Percentiles rank a stretch among this genome's conserved stretches.
phyloP scores from a whole-genome alignment of 2,797 vertebrate genomes.

The Brachymystax lenok region DNA sequence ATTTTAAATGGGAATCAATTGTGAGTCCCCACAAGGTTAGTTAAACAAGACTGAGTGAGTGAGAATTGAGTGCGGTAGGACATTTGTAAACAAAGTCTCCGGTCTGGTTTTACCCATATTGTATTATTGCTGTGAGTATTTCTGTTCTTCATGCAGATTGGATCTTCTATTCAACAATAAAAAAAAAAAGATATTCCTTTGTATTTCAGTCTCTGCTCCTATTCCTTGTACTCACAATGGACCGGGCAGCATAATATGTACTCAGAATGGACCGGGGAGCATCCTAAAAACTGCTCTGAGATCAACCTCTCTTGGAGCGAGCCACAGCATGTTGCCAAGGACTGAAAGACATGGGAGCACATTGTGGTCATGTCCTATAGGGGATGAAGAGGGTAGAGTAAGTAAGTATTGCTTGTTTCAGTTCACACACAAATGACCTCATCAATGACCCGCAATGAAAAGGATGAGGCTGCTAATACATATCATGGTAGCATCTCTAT shows the following conservation, averaged over 20 bases:
- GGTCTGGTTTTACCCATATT: slow-evolving; percentile 36
- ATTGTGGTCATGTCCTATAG: no score
- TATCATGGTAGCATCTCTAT: not conserved
- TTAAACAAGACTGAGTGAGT: not conserved
- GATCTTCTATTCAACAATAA: slow-evolving; percentile 49
- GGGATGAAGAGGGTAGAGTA: no score
- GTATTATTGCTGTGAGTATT: slow-evolving; percentile 42
- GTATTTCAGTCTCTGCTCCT: slow-evolving; percentile 3
- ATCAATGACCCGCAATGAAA: no score
- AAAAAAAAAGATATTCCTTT: slow-evolving; percentile 29
- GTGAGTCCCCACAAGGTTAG: no score
- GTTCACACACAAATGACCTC: no score
- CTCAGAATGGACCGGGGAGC: not conserved
- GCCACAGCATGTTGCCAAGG: not conserved
- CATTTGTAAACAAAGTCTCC: slow-evolving; percentile 4
- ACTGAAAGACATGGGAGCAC: not conserved
- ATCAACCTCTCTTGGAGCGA: not conserved
- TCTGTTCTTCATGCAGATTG: slow-evolving; percentile 45
- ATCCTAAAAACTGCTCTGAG: not conserved
- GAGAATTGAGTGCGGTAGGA: not conserved
- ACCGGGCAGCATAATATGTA: not conserved
- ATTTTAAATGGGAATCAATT: no score
- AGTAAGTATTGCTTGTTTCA: no score
- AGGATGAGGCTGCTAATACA: not conserved
- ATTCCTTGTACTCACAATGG: not conserved